A percentile compares a stretch with the other conserved stretches of the same genome.
Evolutionary conservation across 2,113 vertebrate genomes (phyloP).

Genomic region (Hyperoodon ampullatus): DNA sequence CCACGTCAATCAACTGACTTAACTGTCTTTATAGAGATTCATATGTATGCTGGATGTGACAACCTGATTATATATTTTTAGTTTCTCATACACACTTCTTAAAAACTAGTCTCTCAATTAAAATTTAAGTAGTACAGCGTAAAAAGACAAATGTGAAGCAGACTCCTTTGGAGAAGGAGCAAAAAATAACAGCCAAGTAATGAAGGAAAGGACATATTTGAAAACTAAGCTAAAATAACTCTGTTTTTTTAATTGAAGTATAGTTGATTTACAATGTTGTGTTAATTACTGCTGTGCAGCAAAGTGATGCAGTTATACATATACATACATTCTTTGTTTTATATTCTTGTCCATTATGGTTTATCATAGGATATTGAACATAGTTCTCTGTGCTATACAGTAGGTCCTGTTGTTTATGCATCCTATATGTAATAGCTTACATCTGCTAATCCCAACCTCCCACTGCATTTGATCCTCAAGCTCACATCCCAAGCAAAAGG

Average conservation of each 20-base stretch:
- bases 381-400: neutral
- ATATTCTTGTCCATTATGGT: neutral
- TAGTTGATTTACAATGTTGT: neutral
- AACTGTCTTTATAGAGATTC: neutral
- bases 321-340: neutral
- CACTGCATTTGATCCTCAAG: neutral
- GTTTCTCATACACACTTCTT: neutral
- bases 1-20: neutral
- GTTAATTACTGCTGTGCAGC: neutral
- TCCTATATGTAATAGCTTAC: neutral
- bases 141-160: neutral
- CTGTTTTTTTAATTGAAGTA: neutral
- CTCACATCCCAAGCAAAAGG: neutral
- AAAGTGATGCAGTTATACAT: neutral
- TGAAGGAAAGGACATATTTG: neutral
- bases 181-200: neutral
- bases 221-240: slow-evolving; percentile 19
- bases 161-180: neutral
- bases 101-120: slow-evolving; percentile 16
- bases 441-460: neutral
- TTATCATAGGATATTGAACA: neutral
- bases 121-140: neutral
- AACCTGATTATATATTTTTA: neutral
- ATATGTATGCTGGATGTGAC: neutral
- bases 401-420: neutral